phyloP scores from a whole-genome alignment of 2,797 vertebrate genomes.

The Pangasius larnaudii region DNA sequence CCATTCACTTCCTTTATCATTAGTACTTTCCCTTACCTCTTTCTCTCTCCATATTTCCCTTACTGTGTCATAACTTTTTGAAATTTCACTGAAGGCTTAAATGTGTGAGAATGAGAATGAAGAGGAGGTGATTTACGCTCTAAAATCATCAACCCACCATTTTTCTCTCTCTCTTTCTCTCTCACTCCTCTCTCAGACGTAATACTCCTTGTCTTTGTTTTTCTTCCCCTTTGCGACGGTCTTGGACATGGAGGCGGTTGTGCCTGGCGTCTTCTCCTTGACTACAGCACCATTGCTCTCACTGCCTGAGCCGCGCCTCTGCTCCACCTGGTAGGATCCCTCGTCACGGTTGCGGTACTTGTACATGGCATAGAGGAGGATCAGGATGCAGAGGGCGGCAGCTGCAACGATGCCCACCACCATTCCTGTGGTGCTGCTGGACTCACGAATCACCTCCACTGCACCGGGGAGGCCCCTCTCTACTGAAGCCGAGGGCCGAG shows the following conservation, averaged over 20 bases:
- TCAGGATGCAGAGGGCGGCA: constrained; percentile 88
- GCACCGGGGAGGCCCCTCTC: constrained; percentile 86
- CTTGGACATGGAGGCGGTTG: constrained; percentile 79
- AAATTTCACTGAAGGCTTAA: constrained; percentile 47
- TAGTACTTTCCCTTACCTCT: neutral
- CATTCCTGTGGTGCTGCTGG: constrained; percentile 88
- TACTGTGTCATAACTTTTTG: constrained; percentile 41
- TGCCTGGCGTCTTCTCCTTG: constrained; percentile 86
- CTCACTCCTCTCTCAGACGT: constrained; percentile 79
- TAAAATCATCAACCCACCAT: constrained; percentile 50
- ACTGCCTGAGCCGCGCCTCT: constrained; percentile 80
- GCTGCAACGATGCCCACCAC: constrained; percentile 88
- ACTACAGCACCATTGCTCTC: constrained; percentile 89
- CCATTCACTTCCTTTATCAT: constrained; percentile 26
- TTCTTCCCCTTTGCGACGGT: constrained; percentile 90
- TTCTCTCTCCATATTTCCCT: constrained; percentile 33
- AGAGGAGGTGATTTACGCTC: constrained; percentile 50
- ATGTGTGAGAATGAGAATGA: constrained; percentile 49
- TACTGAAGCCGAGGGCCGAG: constrained; percentile 86
- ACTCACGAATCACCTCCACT: constrained; percentile 85
- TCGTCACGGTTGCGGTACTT: constrained; percentile 89
- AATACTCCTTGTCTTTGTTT: constrained; percentile 98
- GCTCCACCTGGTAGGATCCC: constrained; percentile 85
- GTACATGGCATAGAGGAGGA: constrained; percentile 90
- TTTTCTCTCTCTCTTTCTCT: constrained; percentile 31